Base-by-base conservation (phyloP, 2,888 invertebrate species). In the Leptogaster cylindrica region DNA sequence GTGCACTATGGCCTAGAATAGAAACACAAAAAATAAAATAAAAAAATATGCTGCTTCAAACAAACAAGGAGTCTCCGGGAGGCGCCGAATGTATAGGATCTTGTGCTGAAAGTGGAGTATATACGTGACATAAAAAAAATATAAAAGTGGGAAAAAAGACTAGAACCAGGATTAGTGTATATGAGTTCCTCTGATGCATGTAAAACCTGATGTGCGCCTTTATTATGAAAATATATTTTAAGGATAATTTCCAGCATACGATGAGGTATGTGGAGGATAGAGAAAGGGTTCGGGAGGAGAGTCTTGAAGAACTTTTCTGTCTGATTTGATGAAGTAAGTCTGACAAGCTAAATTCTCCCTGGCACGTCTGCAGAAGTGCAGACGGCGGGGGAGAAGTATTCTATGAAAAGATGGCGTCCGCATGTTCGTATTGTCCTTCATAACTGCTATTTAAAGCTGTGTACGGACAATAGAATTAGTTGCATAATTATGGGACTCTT, bases 1-100 rank as follows among this genome's bases (percentile, higher is more conserved):
- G 55, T 55, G 55, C 55, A 55, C 39, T 55, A 36, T 55, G 55
- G 55, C 55, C 55, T 55, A 55, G 55, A 55, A 55, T 55, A 55
- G 55, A 55, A 55, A 55, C 36, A 55, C 36, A 55, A 55, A 46
- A 55, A 55, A 52, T n/a, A n/a, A n/a, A n/a, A n/a, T n/a, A n/a
- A n/a, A n/a, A n/a, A n/a, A n/a, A n/a, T n/a, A 25, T 55, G 36
- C 55, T 55, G 20, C 55, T 55, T 55, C 55, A 55, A 55, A 55
- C 55, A 55, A 55, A 55, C 39, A 55, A 55, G 55, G 14, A 55
- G 55, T 36, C 41, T 41, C 39, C 14, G 20, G n/a, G 25, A 55
- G 55, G 55, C 55, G 55, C 55, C 55, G 55, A 55, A 55, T 55
- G 55, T 55, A 55, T 25, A 55, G 55, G 36, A 55, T 55, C 55